phyloP scores from a whole-genome alignment of 1,140 invertebrate species.

The Pseudomyrmex sp. region DNA sequence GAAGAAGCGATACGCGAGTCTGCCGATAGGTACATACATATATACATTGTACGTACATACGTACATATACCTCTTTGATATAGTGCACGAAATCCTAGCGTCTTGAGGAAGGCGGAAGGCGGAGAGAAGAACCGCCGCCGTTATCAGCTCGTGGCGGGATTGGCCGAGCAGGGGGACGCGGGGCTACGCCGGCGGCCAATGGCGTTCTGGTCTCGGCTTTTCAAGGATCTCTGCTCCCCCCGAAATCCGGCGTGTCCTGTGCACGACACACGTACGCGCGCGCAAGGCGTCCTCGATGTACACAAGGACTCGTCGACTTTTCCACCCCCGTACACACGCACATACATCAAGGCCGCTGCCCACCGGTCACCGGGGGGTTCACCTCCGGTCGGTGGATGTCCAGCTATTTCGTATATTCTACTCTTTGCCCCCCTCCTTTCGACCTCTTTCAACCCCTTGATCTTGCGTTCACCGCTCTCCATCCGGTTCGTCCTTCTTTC shows the following conservation, averaged over 20 bases:
- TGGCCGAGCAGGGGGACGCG: slow-evolving; percentile 77
- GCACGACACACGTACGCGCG: slow-evolving; percentile 29
- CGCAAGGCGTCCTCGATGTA: slow-evolving; percentile 44
- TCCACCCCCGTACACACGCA: slow-evolving; percentile 34
- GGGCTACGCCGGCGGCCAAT: slow-evolving; percentile 81
- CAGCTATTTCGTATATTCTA: slow-evolving; percentile 56
- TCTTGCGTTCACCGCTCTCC: slow-evolving; percentile 24
- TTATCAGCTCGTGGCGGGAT: slow-evolving; percentile 83
- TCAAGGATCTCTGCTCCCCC: slow-evolving; percentile 77
- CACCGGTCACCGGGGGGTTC: slow-evolving; percentile 66
- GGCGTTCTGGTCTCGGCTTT: slow-evolving; percentile 83
- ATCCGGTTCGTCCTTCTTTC: slow-evolving; percentile 55
- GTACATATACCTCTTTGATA: slow-evolving; percentile 49
- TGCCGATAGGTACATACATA: slow-evolving; percentile 61
- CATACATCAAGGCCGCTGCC: slow-evolving; percentile 70
- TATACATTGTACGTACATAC: slow-evolving; percentile 1
- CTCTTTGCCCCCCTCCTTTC: slow-evolving; percentile 24
- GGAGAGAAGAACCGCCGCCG: slow-evolving; percentile 79
- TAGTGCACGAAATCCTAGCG: slow-evolving; percentile 73
- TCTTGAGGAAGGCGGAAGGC: slow-evolving; percentile 84
- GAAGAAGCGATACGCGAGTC: slow-evolving; percentile 37
- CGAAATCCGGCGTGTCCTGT: slow-evolving; percentile 70
- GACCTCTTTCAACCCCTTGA: slow-evolving; percentile 4
- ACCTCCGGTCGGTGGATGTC: slow-evolving; percentile 35
- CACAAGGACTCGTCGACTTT: slow-evolving; percentile 41